Percentiles rank a stretch among this genome's conserved stretches.
These are phyloP conservation scores for Cheilosia soror DNA, from an alignment of 2,888 invertebrate genomes.

Conservation along the genomic window DNA sequence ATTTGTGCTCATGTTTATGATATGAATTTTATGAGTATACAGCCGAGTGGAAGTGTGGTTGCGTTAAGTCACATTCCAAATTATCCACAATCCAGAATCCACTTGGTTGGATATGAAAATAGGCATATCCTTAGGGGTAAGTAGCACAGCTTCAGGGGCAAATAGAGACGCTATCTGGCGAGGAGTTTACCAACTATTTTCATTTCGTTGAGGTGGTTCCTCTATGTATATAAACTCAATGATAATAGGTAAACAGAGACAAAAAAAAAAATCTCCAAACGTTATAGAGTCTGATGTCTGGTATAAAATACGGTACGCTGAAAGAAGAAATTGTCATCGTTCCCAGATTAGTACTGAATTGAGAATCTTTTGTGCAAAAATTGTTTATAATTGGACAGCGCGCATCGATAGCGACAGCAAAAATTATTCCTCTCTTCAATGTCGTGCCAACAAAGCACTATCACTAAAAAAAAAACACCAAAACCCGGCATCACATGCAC, in stretches of 20 bases:
- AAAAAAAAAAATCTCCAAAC: background rate
- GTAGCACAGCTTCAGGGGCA: too few relatives aligned
- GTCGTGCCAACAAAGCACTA: slow-evolving; percentile 31
- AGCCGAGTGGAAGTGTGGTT: too few relatives aligned
- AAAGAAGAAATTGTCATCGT: background rate
- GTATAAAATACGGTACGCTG: background rate
- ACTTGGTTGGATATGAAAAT: too few relatives aligned
- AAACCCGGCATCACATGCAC: slow-evolving; percentile 17
- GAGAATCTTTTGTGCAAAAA: slow-evolving; percentile 26
- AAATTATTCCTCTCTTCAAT: slow-evolving; percentile 20
- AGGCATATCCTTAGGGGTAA: too few relatives aligned
- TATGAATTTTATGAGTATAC: too few relatives aligned
- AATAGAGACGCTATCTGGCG: too few relatives aligned
- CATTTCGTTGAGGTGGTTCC: too few relatives aligned
- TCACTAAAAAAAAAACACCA: background rate
- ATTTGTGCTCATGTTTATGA: too few relatives aligned
- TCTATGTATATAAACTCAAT: too few relatives aligned
- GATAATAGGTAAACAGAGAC: background rate
- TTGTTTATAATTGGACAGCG: slow-evolving; percentile 25
- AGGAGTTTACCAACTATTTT: too few relatives aligned
- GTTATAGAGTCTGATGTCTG: slow-evolving; percentile 8
- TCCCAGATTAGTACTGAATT: slow-evolving; percentile 17
- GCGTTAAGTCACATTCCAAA: too few relatives aligned
- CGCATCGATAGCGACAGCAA: slow-evolving; percentile 8
- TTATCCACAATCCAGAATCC: too few relatives aligned